Percentiles rank a stretch among this genome's conserved stretches.
phyloP scores from a whole-genome alignment of 2,113 vertebrate species.

The Takifugu flavidus region DNA sequence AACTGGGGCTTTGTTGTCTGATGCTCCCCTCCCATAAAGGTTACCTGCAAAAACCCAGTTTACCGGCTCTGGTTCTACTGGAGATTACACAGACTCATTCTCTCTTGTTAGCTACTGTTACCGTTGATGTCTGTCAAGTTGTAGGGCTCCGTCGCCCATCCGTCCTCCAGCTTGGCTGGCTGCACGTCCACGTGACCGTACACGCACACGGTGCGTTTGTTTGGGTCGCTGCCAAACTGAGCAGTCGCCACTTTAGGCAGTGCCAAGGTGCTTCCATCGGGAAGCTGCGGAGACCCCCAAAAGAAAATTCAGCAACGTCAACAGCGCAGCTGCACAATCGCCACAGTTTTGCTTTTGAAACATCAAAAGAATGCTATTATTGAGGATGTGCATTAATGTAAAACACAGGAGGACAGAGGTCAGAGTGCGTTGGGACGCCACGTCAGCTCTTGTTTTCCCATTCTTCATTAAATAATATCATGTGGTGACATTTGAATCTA shows the following conservation, averaged over 20 bases:
- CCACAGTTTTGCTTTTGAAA: neutral
- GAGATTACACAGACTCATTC: neutral
- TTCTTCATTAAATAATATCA: neutral
- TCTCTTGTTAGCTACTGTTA: slow-evolving; percentile 45
- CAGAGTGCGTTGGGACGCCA: neutral
- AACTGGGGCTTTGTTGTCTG: slow-evolving; percentile 83
- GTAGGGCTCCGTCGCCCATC: slow-evolving; percentile 85
- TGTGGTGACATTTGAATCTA: neutral
- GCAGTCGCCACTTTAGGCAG: slow-evolving; percentile 83
- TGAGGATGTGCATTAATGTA: neutral
- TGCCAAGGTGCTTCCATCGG: slow-evolving; percentile 70
- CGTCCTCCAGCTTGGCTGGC: slow-evolving; percentile 83
- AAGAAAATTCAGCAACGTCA: neutral
- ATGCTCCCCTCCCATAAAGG: slow-evolving; percentile 79
- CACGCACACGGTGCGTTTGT: slow-evolving; percentile 83
- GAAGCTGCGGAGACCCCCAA: slow-evolving; percentile 66
- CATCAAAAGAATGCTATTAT: slow-evolving; percentile 5
- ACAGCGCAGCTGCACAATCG: neutral
- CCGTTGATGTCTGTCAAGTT: slow-evolving; percentile 82
- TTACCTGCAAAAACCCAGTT: slow-evolving; percentile 60
- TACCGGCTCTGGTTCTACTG: too few relatives aligned
- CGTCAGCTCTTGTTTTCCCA: slow-evolving; percentile 7
- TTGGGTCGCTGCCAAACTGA: slow-evolving; percentile 76
- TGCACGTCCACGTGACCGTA: slow-evolving; percentile 92
- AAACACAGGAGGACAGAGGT: neutral